Evolutionary conservation across 2,113 vertebrate genomes (phyloP), one percentile per base, ranked within the genome.

Genomic region (Craseonycteris thonglongyai): DNA sequence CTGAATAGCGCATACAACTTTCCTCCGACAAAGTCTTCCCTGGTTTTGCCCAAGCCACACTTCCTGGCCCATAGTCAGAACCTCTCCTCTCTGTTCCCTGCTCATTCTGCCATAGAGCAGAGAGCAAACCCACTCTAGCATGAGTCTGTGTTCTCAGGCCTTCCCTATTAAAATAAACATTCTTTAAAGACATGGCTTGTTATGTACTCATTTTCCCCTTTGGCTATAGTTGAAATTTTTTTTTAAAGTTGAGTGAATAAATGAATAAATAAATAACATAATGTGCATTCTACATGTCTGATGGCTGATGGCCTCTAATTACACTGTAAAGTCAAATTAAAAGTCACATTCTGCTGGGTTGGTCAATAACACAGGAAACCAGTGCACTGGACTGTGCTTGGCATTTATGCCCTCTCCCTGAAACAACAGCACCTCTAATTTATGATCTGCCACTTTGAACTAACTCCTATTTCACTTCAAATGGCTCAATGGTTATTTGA

Each of bases 391-490:
- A 56, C 47, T 51, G 54, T 51, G 54, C 59, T 78, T 10, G 24
- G 66, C 63, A 76, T 38, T 42, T 56, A 66, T 24, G 63, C 19
- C 87, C 76, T 96, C 76, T 97, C 92, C 91, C 92, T 94, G 92
- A 97, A 94, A 88, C 22, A 95, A 51, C 19, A 49, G 47, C 19
- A n/a, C 83, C 59, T 93, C 84, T 88, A 92, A 97, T 96, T 96
- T 95, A 97, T 92, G 96, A 94, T 82, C 93, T 96, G 91, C 75
- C 95, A 68, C 91, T 93, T 81, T 54, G 71, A 91, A 93, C 82
- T 80, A 88, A 96, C 91, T 96, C 75, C n/a, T 95, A 88, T 97
- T 97, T 97, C 96, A 94, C 87, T 68, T 91, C 91, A 94, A 95
- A 96, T 97, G 82, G 81, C 65, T 96, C 91, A 87, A 90, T 3